phyloP scores from a whole-genome alignment of 2,888 invertebrate species.

The Mayetiola destructor region DNA sequence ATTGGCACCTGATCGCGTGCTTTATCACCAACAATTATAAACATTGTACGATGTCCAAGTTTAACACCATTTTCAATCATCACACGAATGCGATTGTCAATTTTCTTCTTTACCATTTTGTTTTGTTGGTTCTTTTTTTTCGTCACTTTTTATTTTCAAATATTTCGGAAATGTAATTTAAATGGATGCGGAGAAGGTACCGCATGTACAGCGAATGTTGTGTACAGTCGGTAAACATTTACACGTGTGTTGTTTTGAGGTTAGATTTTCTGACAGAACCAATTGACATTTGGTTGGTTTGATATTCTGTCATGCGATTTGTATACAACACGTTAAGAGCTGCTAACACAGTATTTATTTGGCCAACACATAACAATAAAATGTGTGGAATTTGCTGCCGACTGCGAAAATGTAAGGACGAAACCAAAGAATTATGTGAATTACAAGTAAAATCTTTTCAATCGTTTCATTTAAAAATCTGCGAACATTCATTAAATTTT shows the following conservation, averaged over 20 bases:
- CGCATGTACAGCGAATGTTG: too few species aligned
- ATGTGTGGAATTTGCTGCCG: conserved; percentile 11
- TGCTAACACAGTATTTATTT: neutral
- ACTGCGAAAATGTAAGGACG: neutral
- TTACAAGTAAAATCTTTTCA: neutral
- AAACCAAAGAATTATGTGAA: neutral
- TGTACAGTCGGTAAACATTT: neutral
- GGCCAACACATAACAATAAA: neutral
- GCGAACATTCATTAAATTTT: neutral
- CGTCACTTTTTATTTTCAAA: neutral
- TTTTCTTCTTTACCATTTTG: conserved; percentile 82
- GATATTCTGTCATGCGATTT: neutral
- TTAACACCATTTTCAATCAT: conserved; percentile 95
- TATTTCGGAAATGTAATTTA: neutral
- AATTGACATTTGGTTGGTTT: neutral
- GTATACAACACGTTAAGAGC: neutral
- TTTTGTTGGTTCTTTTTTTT: neutral
- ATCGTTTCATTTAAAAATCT: neutral
- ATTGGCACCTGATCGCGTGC: conserved; percentile 92
- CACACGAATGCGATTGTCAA: conserved; percentile 88
- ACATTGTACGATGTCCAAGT: conserved; percentile 80
- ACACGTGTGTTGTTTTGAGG: too few species aligned
- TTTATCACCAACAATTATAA: conserved; percentile 91
- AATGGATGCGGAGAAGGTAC: neutral
- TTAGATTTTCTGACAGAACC: too few species aligned